Evolutionary conservation across 1,140 invertebrate genomes (phyloP).

Genomic region (Argopecten irradians): DNA sequence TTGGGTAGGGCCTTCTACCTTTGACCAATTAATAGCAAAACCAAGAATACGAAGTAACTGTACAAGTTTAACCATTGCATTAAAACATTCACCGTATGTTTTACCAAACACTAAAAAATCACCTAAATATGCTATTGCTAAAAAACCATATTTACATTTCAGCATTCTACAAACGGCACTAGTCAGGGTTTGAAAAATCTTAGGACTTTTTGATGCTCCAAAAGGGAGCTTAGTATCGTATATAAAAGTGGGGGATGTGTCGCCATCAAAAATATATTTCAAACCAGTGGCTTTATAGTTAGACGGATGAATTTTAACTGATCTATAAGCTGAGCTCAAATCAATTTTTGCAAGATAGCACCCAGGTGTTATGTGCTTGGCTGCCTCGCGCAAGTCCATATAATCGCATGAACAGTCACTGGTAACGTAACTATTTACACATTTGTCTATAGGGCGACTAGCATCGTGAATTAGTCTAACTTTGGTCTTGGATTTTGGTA

Average conservation of each 20-base stretch:
- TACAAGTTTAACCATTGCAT: slow-evolving; percentile 24
- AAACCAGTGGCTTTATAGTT: slow-evolving; percentile 30
- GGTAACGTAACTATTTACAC: slow-evolving; percentile 27
- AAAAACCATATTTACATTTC: slow-evolving; percentile 30
- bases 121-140: slow-evolving; percentile 37
- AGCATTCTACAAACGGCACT: slow-evolving; percentile 40
- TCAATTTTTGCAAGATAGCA: slow-evolving; percentile 36
- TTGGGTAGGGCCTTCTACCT: slow-evolving; percentile 13
- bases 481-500: too few relatives aligned
- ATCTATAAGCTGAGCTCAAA: slow-evolving; percentile 39
- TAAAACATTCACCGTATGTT: slow-evolving; percentile 24
- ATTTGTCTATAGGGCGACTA: too few relatives aligned
- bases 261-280: slow-evolving; percentile 38
- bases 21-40: slow-evolving; percentile 42
- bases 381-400: slow-evolving; percentile 13
- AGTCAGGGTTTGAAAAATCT: slow-evolving; percentile 39
- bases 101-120: slow-evolving; percentile 41
- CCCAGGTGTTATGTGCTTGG: neutral
- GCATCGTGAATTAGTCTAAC: too few relatives aligned
- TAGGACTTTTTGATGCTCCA: slow-evolving; percentile 34
- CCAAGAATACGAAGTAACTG: slow-evolving; percentile 26
- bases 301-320: slow-evolving; percentile 32
- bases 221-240: too few relatives aligned
- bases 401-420: neutral
- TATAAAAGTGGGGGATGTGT: neutral